These are phyloP conservation scores for Limulus polyphemus DNA, from an alignment of 2,888 invertebrate species.

Conservation along the genomic window DNA sequence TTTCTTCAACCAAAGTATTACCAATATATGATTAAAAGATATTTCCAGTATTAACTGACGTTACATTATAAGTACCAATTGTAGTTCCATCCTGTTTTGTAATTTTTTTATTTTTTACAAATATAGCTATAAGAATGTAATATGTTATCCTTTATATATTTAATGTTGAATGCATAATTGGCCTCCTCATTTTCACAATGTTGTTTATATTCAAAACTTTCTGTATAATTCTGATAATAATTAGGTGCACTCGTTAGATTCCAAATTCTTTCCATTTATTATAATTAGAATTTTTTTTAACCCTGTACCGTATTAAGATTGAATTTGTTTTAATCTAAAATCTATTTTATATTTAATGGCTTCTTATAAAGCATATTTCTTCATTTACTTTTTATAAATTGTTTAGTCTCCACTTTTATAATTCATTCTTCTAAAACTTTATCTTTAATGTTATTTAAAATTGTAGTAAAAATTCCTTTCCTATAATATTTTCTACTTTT, in stretches of 20 bases:
- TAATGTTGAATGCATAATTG: too few species aligned
- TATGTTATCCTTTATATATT: not conserved
- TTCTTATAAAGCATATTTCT: too few species aligned
- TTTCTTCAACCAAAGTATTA: not conserved
- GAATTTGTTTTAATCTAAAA: not conserved
- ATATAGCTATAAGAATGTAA: constrained; percentile 1
- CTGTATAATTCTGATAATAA: not conserved
- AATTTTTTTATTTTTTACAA: constrained; percentile 1
- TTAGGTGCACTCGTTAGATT: not conserved
- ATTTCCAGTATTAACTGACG: not conserved
- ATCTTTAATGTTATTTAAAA: not conserved
- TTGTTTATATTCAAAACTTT: not conserved
- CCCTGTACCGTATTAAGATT: not conserved
- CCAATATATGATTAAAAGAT: not conserved
- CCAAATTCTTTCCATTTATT: not conserved
- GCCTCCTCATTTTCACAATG: not conserved
- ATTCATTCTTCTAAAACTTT: not conserved
- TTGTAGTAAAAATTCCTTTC: too few species aligned
- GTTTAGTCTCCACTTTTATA: not conserved
- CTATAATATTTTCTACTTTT: not conserved
- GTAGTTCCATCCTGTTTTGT: not conserved
- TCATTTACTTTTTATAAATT: not conserved
- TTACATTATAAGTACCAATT: constrained; percentile 3
- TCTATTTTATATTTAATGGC: not conserved
- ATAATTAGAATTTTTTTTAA: not conserved